Evolutionary conservation across 2,113 vertebrate species (phyloP).

Genomic region (Agelaius phoeniceus): DNA sequence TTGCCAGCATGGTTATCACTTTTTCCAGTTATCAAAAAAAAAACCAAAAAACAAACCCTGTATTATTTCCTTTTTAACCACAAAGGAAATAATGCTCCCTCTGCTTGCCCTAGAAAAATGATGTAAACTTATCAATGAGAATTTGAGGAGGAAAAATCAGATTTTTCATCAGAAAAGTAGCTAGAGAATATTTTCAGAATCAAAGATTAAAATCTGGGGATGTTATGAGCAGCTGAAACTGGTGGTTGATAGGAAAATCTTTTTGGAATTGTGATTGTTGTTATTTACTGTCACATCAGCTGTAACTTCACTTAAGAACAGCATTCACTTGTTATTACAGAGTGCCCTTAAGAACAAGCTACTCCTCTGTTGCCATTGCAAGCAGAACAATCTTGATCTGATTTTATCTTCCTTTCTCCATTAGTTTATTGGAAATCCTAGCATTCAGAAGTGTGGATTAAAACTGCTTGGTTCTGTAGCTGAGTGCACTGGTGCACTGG

Average conservation of each 20-base stretch:
- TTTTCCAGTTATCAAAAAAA: background rate
- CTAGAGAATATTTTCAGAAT: background rate
- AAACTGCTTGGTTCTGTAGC: conserved; percentile 82
- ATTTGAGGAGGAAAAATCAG: background rate
- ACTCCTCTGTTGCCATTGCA: background rate
- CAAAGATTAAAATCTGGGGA: background rate
- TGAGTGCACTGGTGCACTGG: conserved; percentile 84
- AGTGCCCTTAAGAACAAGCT: background rate
- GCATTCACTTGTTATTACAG: background rate
- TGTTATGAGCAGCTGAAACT: background rate
- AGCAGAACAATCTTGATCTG: background rate
- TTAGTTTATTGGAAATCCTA: conserved; percentile 88
- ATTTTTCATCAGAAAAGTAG: background rate
- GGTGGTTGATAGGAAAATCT: background rate
- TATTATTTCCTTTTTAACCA: background rate
- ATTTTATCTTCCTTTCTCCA: conserved; percentile 7
- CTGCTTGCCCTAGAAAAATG: background rate
- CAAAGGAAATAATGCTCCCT: background rate
- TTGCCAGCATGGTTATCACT: background rate
- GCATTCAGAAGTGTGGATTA: conserved; percentile 87
- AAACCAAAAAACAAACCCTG: too few relatives aligned
- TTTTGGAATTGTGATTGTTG: background rate
- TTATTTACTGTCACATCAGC: background rate
- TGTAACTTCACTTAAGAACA: background rate
- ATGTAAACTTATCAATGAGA: background rate